Percentiles rank a stretch among this genome's conserved stretches.
phyloP scores from a whole-genome alignment of 2,888 invertebrate genomes.

The Meghimatium bilineatum region DNA sequence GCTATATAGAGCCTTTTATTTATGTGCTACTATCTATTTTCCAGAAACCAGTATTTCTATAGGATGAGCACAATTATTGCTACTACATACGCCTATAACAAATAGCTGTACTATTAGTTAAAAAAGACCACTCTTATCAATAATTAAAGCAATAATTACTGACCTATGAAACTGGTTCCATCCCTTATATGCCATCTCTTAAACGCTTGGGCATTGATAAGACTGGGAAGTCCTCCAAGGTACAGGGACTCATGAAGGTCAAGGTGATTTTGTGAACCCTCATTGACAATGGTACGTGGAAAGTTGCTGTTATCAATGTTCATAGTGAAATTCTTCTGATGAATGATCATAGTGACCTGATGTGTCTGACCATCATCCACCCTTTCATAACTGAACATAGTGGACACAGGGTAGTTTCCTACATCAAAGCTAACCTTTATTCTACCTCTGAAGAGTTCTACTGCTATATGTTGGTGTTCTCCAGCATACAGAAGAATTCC shows the following conservation, averaged over 20 bases:
- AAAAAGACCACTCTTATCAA: background rate
- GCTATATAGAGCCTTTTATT: too few species aligned
- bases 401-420: slow-evolving; percentile 98
- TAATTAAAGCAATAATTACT: slow-evolving; percentile 12
- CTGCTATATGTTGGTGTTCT: slow-evolving; percentile 87
- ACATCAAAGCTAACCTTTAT: slow-evolving; percentile 97
- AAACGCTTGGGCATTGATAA: slow-evolving; percentile 88
- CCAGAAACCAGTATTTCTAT: too few species aligned
- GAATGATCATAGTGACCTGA: slow-evolving; percentile 81
- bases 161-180: slow-evolving; percentile 88
- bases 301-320: slow-evolving; percentile 87
- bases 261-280: slow-evolving; percentile 91
- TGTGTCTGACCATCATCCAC: slow-evolving; percentile 93
- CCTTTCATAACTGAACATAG: slow-evolving; percentile 89
- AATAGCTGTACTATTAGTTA: too few species aligned
- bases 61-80: too few species aligned
- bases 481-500: slow-evolving; percentile 94
- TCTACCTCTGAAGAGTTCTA: slow-evolving; percentile 95
- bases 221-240: slow-evolving; percentile 92
- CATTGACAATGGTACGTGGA: slow-evolving; percentile 95
- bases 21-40: too few species aligned
- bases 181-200: slow-evolving; percentile 95
- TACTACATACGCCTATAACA: too few species aligned
- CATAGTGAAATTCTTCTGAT: slow-evolving; percentile 95
- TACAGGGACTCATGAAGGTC: slow-evolving; percentile 87